Base-by-base conservation (phyloP, 2,113 vertebrate species). In the Chaenocephalus aceratus region DNA sequence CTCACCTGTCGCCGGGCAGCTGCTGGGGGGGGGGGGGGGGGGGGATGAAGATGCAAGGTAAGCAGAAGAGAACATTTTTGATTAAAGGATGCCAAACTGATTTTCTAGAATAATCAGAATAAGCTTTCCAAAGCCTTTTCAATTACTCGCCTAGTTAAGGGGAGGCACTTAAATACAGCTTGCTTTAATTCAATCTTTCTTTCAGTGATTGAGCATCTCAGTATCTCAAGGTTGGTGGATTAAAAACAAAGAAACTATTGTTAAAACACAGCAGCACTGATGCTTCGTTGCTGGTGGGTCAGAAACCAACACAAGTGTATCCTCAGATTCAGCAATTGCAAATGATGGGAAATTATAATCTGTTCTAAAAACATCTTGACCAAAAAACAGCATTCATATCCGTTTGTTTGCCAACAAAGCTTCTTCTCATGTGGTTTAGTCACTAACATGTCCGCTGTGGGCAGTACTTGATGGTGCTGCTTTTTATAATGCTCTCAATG, bases 1-100 rank as follows among this genome's bases (percentile, higher is more conserved):
- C 10, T 87, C 89, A 88, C 84, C 77, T 91, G 87, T 87, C 56
- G 4, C 54, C 1, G 5, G 67, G 52, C 34, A 41, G 54, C 61
- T 44, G 46, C 70, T 16, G 66, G 44, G 45, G 30, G 62, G 66
- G 5, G 16, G 26, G 15, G 21, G 46, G 41, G 8, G 14, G 51
- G 18, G 5, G 30, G n/a, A n/a, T n/a, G 15, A 3, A 21, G 52
- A 67, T 30, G 46, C 63, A 30, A 21, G 34, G 7, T 7, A n/a
- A 41, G 26, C 4, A 21, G 10, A 64, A 9, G 57, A 8, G 1
- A 26, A 44, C 5, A 45, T 23, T 57, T 65, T 75, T 48, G 6
- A 57, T 56, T 11, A 48, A 30, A 64, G n/a, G 14, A 18, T 52
- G 46, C 18, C 13, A 70, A 46, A 46, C 23, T 60, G 45, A 16